Evolutionary conservation across 2,888 invertebrate species (phyloP), one percentile per base, ranked within the genome.

Genomic region (Helobdella robusta): DNA sequence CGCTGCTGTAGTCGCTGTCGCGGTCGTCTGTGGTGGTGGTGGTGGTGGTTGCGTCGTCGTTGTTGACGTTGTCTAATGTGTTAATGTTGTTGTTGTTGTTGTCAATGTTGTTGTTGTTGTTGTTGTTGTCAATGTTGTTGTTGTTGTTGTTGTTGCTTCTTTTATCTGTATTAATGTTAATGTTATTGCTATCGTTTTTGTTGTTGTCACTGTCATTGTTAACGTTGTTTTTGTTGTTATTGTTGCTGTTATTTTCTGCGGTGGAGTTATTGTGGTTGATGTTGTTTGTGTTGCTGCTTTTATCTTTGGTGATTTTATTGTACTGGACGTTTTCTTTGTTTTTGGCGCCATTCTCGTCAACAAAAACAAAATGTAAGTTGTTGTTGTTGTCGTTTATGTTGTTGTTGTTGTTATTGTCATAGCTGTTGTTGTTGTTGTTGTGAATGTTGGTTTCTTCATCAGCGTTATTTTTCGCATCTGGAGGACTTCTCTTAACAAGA

Each of bases 341-440:
- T n/a, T n/a, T n/a, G n/a, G n/a, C n/a, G n/a, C n/a, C n/a, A n/a
- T n/a, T n/a, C n/a, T n/a, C n/a, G n/a, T n/a, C n/a, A n/a, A n/a
- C n/a, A n/a, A n/a, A n/a, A n/a, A n/a, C n/a, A n/a, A n/a, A n/a
- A n/a, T n/a, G n/a, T n/a, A n/a, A 32, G 18, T 56, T 56, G 25
- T 1, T 30, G n/a, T 15, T 40, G 44, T 40, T 40, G 44, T 15
- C 11, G 44, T 11, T 40, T 40, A 15, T 40, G 44, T 40, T 40
- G 44, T 40, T 40, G 44, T 40, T 40, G 44, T 40, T 28, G 56
- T 56, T n/a, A 56, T n/a, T 30, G 28, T 25, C 56, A 32, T 56
- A n/a, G 23, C 28, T 56, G 5, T 28, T 56, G 20, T 30, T 30
- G 56, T 56, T 56, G 56, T 6, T 32, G 23, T 56, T 15, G 44